Evolutionary conservation across 1,140 invertebrate genomes (phyloP), one percentile per base, ranked within the genome.

Genomic region (Papilio aristodemus): DNA sequence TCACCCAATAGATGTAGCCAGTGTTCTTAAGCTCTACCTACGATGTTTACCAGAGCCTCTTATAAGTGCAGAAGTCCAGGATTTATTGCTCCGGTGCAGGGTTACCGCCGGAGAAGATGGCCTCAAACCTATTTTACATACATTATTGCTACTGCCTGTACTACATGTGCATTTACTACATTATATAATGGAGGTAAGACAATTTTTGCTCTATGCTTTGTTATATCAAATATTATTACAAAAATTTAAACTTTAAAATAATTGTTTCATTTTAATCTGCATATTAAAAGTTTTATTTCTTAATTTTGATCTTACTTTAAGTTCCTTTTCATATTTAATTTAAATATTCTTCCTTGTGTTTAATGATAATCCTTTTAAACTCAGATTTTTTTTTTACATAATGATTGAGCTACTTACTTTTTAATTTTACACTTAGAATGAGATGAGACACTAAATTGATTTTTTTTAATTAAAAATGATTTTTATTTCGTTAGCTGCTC

Each of bases 11-110:
- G 97, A 98, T 92, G 94, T 97, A 9, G 96, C 96, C 7, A 95
- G 94, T 89, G 93, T 97, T 50, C 89, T 98, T 10, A 98, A 97
- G 82, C 94, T 95, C 50, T 97, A 97, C 80, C 94, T 97, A 43
- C 91, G 96, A 59, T 94, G 95, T 77, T 86, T 97, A 36, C 96
- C 96, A 6, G 96, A 97, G 72, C 96, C 97, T 2, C 90, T 97
- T 13, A 95, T 98, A 68, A 91, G 89, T 81, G 86, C 87, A 77
- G 90, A 92, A 74, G 93, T 91, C 67, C 96, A 97, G 84, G 95
- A 97, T 80, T 85, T 95, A 36, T 95, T 97, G 71, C 85, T 97
- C 17, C 93, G 95, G 79, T 96, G 95, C 88, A 86, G 92, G 14
- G 80, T 95, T 60, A 83, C 88, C 14, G 81, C 84, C 6, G 89